Base-by-base conservation (phyloP, 2,113 vertebrate species). In the Dromas ardeola region DNA sequence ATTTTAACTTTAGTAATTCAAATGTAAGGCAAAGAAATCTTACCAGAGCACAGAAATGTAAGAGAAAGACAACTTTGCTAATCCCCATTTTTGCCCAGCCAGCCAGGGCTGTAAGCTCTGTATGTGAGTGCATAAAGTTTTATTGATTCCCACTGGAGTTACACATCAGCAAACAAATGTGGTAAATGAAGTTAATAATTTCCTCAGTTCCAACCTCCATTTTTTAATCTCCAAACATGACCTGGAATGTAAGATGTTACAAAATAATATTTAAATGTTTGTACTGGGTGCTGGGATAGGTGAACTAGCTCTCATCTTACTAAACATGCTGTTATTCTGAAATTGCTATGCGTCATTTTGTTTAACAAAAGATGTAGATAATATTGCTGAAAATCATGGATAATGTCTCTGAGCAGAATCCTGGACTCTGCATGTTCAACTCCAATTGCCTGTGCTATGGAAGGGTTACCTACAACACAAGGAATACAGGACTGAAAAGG, bases 131-230 rank as follows among this genome's bases (percentile, higher is more conserved):
- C 72, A 74, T 58, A 14, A 89, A 88, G 62, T 92, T 94, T 91
- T 94, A 76, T 89, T 91, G 97, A 97, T 96, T 97, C 26, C 50
- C 81, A 50, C 42, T 58, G 55, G 62, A 83, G 62, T 91, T 97
- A 93, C 13, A 2, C 34, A 90, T 86, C 52, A 42, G 79, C 94
- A 74, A 95, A 81, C 81, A 97, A 93, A 94, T 10, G 61, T 92
- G 89, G 81, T 50, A 67, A 74, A 81, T 43, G 18, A 71, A 85
- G 98, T 98, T 97, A 98, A 98, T 98, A 10, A 98, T 98, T 98
- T 83, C 79, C 95, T 61, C 14, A 3, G 43, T 72, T 81, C 52
- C 67, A 58, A 49, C 45, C 84, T 82, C 91, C 27, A 73, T 49
- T 92, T 72, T 93, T 93, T 62, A 80, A 81, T 88, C 77, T 91